Evolutionary conservation across 1,140 invertebrate genomes (phyloP).

Genomic region (Ericerus pela): DNA sequence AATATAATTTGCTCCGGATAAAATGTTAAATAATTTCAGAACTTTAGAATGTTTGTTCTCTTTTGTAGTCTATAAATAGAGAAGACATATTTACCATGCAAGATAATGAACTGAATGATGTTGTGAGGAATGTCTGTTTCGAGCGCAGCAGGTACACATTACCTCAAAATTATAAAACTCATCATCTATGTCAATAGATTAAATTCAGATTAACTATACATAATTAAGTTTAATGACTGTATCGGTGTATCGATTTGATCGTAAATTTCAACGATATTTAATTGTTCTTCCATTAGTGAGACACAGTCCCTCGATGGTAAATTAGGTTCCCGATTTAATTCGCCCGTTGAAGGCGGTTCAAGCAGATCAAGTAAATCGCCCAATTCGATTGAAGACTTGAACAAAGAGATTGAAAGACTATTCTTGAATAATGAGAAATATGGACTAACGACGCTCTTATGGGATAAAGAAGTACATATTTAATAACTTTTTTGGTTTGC

Average conservation of each 20-base stretch:
- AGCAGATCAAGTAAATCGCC: neutral
- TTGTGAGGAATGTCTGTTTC: neutral
- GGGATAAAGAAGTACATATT: constrained; percentile 1
- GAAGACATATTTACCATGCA: neutral
- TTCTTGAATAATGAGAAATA: constrained; percentile 4
- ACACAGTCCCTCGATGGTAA: neutral
- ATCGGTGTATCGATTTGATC: too few relatives aligned
- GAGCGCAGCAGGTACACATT: too few relatives aligned
- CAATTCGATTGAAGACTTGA: constrained; percentile 1
- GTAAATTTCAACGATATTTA: neutral
- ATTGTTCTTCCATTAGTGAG: neutral
- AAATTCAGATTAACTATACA: too few relatives aligned
- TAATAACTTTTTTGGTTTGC: too few relatives aligned
- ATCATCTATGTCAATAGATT: too few relatives aligned
- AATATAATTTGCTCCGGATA: too few relatives aligned
- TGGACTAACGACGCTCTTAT: neutral
- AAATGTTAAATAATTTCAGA: too few relatives aligned
- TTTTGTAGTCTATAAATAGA: neutral
- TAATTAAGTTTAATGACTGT: too few relatives aligned
- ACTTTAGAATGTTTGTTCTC: too few relatives aligned
- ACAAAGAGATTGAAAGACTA: constrained; percentile 5
- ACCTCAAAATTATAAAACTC: too few relatives aligned
- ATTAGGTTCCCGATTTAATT: neutral
- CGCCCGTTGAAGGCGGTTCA: neutral
- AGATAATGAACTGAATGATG: neutral